Evolutionary conservation across 2,113 vertebrate species (phyloP), one percentile per base, ranked within the genome.

Genomic region (Colaptes auratus): DNA sequence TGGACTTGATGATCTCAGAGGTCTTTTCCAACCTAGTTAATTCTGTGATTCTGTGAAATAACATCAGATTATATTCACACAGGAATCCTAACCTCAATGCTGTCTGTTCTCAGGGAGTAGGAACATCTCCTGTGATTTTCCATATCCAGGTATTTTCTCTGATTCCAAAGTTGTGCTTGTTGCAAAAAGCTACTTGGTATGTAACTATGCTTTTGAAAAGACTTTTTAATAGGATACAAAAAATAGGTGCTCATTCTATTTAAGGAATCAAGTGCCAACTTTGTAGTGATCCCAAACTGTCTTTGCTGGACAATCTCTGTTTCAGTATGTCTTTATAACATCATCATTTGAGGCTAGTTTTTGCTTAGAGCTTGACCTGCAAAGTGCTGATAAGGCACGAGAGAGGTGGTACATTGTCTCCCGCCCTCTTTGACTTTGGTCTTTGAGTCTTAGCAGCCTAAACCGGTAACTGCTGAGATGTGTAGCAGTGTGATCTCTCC

Each of bases 261-360:
- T 50, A 50, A 50, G 48, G 20, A 50, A 50, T 50, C 11, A 50
- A 50, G 20, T 50, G 48, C 25, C 46, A 61, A 6, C 20, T 86
- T 42, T 39, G 16, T 65, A n/a, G 64, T 55, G 28, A 64, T 76
- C n/a, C 3, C 60, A 86, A 58, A 6, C 71, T 48, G 28, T 65
- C 25, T 60, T n/a, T 59, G 28, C 36, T 33, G 46, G 27, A 53
- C 50, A 28, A 12, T 19, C 36, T 53, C 35, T 39, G 0, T 17
- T 65, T 76, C 76, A 86, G 25, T n/a, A 6, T 18, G 52, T 15
- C 42, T 67, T 63, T 33, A 15, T 44, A 27, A 4, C 24, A 25
- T 46, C 77, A 36, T 23, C 0, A 0, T 36, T 15, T 65, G 56
- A 56, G 23, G 35, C 48, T 25, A 2, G 6, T 7, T 44, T 78